These are phyloP conservation scores for Chelmon rostratus DNA, from an alignment of 2,797 vertebrate species.

Conservation along the genomic window DNA sequence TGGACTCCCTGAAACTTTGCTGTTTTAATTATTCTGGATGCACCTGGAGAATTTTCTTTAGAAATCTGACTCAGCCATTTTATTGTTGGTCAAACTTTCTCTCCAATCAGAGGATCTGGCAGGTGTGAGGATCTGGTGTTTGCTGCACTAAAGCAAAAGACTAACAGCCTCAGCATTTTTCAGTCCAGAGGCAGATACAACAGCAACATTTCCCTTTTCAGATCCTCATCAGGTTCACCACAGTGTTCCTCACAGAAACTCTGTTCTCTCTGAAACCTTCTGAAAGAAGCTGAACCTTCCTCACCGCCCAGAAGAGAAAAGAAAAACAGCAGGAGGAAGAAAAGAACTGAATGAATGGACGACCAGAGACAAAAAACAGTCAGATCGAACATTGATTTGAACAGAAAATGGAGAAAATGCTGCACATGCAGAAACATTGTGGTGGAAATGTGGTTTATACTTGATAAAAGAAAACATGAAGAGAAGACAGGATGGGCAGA, in stretches of 20 bases:
- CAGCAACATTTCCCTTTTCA: slow-evolving; percentile 34
- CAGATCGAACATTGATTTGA: slow-evolving; percentile 22
- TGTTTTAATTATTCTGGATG: slow-evolving; percentile 35
- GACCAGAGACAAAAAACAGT: slow-evolving; percentile 6
- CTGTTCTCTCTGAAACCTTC: slow-evolving; percentile 11
- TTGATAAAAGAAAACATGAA: neutral
- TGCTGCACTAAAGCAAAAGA: slow-evolving; percentile 4
- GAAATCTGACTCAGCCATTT: neutral
- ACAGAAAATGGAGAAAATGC: neutral
- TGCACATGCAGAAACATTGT: neutral
- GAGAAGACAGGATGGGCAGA: neutral
- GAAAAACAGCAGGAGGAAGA: slow-evolving; percentile 20
- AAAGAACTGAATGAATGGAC: slow-evolving; percentile 14
- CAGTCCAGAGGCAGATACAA: slow-evolving; percentile 18
- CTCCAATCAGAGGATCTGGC: slow-evolving; percentile 6
- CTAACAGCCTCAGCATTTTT: slow-evolving; percentile 12
- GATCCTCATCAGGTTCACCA: slow-evolving; percentile 44
- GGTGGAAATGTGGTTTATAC: slow-evolving; percentile 12
- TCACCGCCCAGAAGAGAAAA: slow-evolving; percentile 34
- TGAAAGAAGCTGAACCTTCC: slow-evolving; percentile 38
- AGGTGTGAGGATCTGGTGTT: neutral
- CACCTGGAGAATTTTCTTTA: neutral
- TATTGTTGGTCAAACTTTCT: slow-evolving; percentile 2
- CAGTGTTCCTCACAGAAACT: slow-evolving; percentile 37
- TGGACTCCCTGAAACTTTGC: neutral